phyloP scores from a whole-genome alignment of 2,888 invertebrate species.

The Octonoba sinensis region DNA sequence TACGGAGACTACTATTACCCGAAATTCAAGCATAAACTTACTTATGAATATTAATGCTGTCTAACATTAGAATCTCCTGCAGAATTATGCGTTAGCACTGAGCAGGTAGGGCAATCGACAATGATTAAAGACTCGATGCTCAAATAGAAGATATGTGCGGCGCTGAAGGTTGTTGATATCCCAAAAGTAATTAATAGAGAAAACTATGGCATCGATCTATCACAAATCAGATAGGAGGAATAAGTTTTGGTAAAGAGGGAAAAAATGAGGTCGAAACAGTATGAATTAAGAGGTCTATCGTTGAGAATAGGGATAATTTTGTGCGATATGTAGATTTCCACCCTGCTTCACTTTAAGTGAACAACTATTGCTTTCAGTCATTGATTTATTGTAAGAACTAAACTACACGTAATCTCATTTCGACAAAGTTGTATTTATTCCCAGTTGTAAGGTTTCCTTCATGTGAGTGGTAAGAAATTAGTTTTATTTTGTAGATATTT shows the following conservation, averaged over 20 bases:
- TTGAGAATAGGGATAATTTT: no score
- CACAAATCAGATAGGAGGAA: not conserved
- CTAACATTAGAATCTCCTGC: slow-evolving; percentile 28
- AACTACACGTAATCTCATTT: no score
- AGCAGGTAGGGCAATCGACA: slow-evolving; percentile 23
- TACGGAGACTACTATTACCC: slow-evolving; percentile 17
- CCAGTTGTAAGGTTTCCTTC: no score
- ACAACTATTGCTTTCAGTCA: no score
- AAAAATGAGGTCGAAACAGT: no score
- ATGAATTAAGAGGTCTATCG: no score
- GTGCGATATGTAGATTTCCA: no score
- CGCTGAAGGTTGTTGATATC: slow-evolving; percentile 7
- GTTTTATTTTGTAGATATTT: no score
- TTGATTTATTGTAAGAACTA: no score
- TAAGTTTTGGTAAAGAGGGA: not conserved
- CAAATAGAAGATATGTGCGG: slow-evolving; percentile 27
- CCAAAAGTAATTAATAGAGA: slow-evolving; percentile 42
- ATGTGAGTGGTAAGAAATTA: no score
- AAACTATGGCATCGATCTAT: slow-evolving; percentile 4
- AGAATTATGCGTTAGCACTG: slow-evolving; percentile 31
- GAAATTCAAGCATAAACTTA: slow-evolving; percentile 40
- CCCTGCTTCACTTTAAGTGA: no score
- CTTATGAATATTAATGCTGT: slow-evolving; percentile 58
- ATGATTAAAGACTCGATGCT: slow-evolving; percentile 44
- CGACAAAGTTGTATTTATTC: no score